Evolutionary conservation across 2,888 invertebrate species (phyloP), one percentile per base, ranked within the genome.

Genomic region (Clunio marinus): DNA sequence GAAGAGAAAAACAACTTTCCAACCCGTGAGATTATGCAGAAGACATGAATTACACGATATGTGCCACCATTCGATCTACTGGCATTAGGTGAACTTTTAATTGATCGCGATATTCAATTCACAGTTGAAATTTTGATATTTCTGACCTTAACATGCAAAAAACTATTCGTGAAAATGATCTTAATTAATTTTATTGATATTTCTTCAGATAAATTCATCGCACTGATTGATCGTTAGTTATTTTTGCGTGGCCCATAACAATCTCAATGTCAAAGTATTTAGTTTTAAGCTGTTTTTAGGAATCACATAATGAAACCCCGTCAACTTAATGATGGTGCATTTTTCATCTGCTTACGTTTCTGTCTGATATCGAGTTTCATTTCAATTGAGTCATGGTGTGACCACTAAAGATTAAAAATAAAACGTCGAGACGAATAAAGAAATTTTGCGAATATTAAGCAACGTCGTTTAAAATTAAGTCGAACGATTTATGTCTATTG

Each of bases 171-270:
- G n/a, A n/a, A n/a, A n/a, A n/a, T n/a, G 2, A 51, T 41, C 17
- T 51, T 51, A 51, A 51, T 51, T 51, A 51, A 51, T 20, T n/a
- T 51, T 22, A 51, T 51, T 51, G 51, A 51, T 13, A 22, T 22
- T 51, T 10, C 41, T 51, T 51, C 51, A 8, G 22, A 8, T 51
- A 20, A 22, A 51, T 22, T 13, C 22, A 22, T 51, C 51, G 51
- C 10, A 37, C n/a, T 66, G 66, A 66, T 66, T 66, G 66, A 66
- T 66, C 35, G 25, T 55, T 66, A 55, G 66, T 27, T 55, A 66
- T 45, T 66, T 63, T 59, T 25, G 28, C n/a, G 59, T 2, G 1
- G 7, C 25, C 24, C 25, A 10, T 8, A 27, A 13, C 27, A 41
- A 10, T 41, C n/a, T 32, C 32, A 10, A 32, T n/a, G n/a, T n/a